Conservation (phyloP, 2,797 vertebrate species). For the Enteromius thamalakanensis region DNA sequence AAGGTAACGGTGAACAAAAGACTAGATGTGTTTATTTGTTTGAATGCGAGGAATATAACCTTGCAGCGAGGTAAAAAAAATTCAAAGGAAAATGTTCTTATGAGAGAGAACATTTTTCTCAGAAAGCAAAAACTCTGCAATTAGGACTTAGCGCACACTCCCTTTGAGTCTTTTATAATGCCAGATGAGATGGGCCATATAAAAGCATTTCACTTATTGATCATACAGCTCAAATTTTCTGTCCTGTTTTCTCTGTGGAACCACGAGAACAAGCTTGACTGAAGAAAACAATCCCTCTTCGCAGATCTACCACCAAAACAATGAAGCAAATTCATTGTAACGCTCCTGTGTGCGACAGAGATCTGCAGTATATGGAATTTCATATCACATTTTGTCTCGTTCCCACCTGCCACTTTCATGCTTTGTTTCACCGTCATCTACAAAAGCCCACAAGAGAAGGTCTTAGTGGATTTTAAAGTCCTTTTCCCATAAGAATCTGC, state of each 20-base stretch:
- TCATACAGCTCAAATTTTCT: not conserved
- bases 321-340: not conserved
- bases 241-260: not conserved
- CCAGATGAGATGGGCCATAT: not conserved
- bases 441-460: not conserved
- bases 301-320: not conserved
- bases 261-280: not conserved
- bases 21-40: not conserved
- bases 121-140: not conserved
- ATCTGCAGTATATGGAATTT: not conserved
- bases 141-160: not conserved
- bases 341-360: not conserved
- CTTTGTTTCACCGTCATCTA: not conserved
- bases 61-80: conserved; percentile 32
- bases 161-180: not conserved
- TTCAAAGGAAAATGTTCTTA: conserved; percentile 7
- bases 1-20: conserved; percentile 15
- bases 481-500: not conserved
- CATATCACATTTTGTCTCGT: not conserved
- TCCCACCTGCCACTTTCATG: not conserved
- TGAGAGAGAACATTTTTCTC: conserved; percentile 16
- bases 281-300: not conserved
- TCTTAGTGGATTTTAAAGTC: not conserved
- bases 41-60: not conserved
- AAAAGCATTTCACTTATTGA: conserved; percentile 23